These are phyloP conservation scores for Plebejus melissa DNA, from an alignment of 2,888 invertebrate species.

Conservation along the genomic window DNA sequence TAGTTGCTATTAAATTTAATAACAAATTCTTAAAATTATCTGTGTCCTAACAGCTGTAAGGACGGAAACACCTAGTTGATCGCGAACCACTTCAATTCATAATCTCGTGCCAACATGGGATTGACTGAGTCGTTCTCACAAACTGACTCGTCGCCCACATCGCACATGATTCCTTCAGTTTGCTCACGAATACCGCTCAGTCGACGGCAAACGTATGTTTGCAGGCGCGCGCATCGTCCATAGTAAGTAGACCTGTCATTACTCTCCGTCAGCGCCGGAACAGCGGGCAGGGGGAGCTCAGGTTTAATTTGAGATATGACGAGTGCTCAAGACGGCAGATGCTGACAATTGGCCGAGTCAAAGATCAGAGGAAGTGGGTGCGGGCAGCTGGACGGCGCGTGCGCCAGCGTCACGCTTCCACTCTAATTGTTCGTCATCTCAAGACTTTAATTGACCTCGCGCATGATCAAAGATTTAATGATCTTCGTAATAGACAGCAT, in stretches of 20 bases:
- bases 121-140: conserved; percentile 73
- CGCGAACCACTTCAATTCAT: conserved; percentile 76
- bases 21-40: not conserved
- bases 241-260: conserved; percentile 43
- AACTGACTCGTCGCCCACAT: conserved; percentile 37
- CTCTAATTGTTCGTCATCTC: conserved; percentile 50
- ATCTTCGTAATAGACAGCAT: conserved; percentile 11
- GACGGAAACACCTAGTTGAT: conserved; percentile 75
- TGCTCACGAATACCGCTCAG: conserved; percentile 30
- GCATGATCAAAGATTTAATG: conserved; percentile 29
- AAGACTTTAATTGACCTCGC: conserved; percentile 33
- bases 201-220: conserved; percentile 41
- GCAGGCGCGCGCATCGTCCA: conserved; percentile 41
- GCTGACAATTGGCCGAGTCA: conserved; percentile 72
- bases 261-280: conserved; percentile 35
- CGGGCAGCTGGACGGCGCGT: conserved; percentile 52
- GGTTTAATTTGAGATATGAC: conserved; percentile 48
- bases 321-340: conserved; percentile 63
- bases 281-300: conserved; percentile 47
- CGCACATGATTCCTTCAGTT: conserved; percentile 31
- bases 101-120: conserved; percentile 73
- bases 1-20: too few species aligned
- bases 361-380: conserved; percentile 75
- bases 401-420: conserved; percentile 50
- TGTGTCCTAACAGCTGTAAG: conserved; percentile 56